These are phyloP conservation scores for Penaeus japonicus DNA, from an alignment of 1,140 invertebrate genomes.

Conservation along the genomic window DNA sequence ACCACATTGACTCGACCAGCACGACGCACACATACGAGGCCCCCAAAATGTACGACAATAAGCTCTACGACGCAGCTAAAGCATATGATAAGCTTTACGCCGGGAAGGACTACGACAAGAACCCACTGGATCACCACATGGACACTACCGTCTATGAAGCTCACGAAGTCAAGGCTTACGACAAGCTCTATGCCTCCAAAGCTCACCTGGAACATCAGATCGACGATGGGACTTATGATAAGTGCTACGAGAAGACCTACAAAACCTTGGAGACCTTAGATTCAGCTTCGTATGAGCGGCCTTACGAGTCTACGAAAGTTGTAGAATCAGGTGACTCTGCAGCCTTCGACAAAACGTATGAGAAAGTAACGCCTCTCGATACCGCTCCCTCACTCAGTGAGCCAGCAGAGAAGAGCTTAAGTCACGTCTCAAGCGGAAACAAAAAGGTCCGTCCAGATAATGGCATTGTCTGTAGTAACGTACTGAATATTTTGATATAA, in stretches of 20 bases:
- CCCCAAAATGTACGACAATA: slow-evolving; percentile 46
- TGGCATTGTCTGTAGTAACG: too few species aligned
- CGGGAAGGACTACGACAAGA: slow-evolving; percentile 38
- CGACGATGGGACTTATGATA: slow-evolving; percentile 26
- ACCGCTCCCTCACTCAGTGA: background rate
- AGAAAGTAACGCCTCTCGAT: background rate
- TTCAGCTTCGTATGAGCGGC: slow-evolving; percentile 34
- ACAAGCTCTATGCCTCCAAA: slow-evolving; percentile 25
- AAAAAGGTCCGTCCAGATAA: too few species aligned
- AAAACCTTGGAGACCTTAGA: slow-evolving; percentile 43
- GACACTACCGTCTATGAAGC: background rate
- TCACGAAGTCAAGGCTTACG: background rate
- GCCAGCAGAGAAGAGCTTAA: background rate
- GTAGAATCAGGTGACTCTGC: slow-evolving; percentile 39
- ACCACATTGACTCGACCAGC: slow-evolving; percentile 49
- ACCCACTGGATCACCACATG: slow-evolving; percentile 29
- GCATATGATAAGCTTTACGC: slow-evolving; percentile 42
- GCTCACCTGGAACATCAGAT: background rate
- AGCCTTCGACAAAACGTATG: slow-evolving; percentile 22
- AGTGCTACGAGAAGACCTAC: slow-evolving; percentile 45
- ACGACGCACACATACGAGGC: slow-evolving; percentile 15
- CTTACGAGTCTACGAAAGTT: slow-evolving; percentile 32
- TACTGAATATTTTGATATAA: too few species aligned
- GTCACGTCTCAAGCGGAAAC: too few species aligned
- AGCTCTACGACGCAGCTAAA: slow-evolving; percentile 30